Evolutionary conservation across 2,888 invertebrate genomes (phyloP), one percentile per base, ranked within the genome.

Genomic region (Amiota mariae): DNA sequence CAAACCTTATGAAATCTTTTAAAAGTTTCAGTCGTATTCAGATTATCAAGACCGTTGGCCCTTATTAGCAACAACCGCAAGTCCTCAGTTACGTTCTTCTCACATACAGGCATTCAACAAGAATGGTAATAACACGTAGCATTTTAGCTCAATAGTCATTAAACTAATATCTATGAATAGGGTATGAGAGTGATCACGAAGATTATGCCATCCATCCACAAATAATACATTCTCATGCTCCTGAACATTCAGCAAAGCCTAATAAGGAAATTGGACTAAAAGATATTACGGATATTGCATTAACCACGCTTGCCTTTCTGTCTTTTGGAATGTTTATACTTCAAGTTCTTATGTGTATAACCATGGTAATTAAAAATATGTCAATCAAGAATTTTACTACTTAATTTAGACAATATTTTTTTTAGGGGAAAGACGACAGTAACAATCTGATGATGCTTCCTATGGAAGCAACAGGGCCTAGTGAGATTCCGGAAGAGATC

Each of bases 281-380:
- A 73, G 89, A 96, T 80, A 91, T 96, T 56, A 95, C 95, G 81
- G 95, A 96, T 76, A 93, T 96, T 75, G 95, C 95, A 0, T 90
- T 96, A 36, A 96, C 96, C 0, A 95, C 95, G 0, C 91, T 96
- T 54, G 96, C 96, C 0, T 96, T 94, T 85, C 88, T 96, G 11
- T 94, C 95, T 0, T 96, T 96, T 82, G 95, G 95, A 48, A 93
- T 95, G 91, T 96, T 96, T 81, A 91, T 95, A 13, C 91, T 96
- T 64, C 95, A 96, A 87, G 93, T 96, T 13, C 91, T 95, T 10
- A 94, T 96, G 93, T 94, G 94, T 85, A 93, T 95, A 18, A 89
- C 89, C n/a, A 88, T 89, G 89, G 90, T 90, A 86, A 81, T 1
- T 13, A 48, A 1, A 54, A n/a, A 54, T 54, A 54, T 4, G 13